Base-by-base conservation (phyloP, 2,113 vertebrate species). In the Heterochromis multidens region DNA sequence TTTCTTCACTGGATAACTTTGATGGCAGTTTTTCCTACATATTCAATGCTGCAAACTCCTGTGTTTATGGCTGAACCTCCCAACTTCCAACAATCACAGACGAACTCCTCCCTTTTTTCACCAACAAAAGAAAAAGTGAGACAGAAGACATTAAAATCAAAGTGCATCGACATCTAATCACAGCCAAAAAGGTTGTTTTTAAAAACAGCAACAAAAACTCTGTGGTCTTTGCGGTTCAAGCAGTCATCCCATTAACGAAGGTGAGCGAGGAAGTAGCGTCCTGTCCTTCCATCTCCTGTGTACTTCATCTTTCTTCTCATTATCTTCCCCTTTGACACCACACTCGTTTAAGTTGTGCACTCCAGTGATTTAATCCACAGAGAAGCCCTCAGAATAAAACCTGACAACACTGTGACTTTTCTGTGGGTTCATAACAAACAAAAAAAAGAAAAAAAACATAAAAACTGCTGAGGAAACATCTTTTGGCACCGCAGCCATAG, bases 121-220 rank as follows among this genome's bases (percentile, higher is more conserved):
- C 11, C 52, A 49, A 70, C 16, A 57, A 63, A 35, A 86, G 40
- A 79, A 23, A 56, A 83, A 62, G n/a, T 40, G 14, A 88, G 27
- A 90, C 37, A 25, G 56, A 59, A 72, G 79, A 91, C 63, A 81
- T 58, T 52, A 3, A 60, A 91, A 76, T 89, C 79, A 95, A 94
- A 94, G 92, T 94, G 91, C 91, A 90, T 86, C 11, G 29, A 84
- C 83, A 56, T 76, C 78, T 84, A 86, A 82, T 88, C 84, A 92
- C 80, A 85, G 76, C 78, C 31, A 84, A 57, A n/a, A 81, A 89
- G 27, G 74, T 82, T 79, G 46, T 14, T 80, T 83, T 37, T 43
- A 6, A 19, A 79, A 77, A 49, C 9, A 49, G 40, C 29, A 56
- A 33, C 27, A 62, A 29, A 56, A 49, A 7, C 43, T 52, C 43